Base-by-base conservation (phyloP, 1,140 invertebrate species). In the Armadillidium nasatum region DNA sequence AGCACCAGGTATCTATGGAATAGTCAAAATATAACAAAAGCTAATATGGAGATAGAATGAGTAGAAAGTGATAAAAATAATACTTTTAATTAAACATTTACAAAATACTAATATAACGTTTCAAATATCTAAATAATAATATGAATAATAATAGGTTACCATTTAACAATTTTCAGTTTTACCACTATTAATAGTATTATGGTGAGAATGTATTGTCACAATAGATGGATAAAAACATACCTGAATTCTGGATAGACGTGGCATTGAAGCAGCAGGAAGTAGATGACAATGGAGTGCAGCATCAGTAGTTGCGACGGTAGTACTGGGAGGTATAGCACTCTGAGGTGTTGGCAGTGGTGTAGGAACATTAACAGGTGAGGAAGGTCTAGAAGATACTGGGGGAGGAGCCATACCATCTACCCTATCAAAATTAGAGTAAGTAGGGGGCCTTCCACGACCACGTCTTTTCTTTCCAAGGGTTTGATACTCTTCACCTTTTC, bases 391-490 rank as follows among this genome's bases (percentile, higher is more conserved):
- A 11, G 76, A 10, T 7, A 43, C 60, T n/a, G 76, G 75, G 50
- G 50, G 50, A 60, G 50, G 50, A 60, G 50, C 50, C 50, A 60
- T 13, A 19, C 11, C 50, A 7, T 60, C 50, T 15, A 19, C 11
- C 50, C 50, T 60, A 15, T 60, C 50, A 19, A 15, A 60, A 33
- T 33, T 33, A 23, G 68, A 71, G 22, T 81, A 81, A 22, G 82
- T n/a, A 7, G 83, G 81, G 33, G 83, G 83, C 15, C 83, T 75
- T 44, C 83, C 83, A 23, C 82, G 81, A 72, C 80, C 81, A 15
- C 82, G 79, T 66, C 82, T 83, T 72, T 79, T 72, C 7, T 71
- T 45, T 60, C 2, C 50, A 23, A 60, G 22, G 15, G 66, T 71
- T 22, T 75, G 76, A 10, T 70, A 45, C 44, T 78, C 73, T 10